Percentiles rank a stretch among this genome's conserved stretches.
These are phyloP conservation scores for Lysiphlebus fabarum DNA, from an alignment of 1,140 invertebrate species.

Conservation along the genomic window DNA sequence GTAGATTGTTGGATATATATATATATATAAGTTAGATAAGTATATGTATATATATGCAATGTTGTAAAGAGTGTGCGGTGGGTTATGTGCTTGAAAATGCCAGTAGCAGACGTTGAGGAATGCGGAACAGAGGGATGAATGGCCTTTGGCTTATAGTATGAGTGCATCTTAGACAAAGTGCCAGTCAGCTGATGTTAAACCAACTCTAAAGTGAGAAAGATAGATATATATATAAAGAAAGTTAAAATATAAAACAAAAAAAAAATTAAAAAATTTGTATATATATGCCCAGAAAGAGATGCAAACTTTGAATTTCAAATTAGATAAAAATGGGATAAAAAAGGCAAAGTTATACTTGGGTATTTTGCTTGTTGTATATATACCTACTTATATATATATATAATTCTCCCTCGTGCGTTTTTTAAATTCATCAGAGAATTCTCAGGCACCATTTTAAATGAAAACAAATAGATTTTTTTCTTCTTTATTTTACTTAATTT, in stretches of 20 bases:
- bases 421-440: neutral
- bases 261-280: too few species aligned
- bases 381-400: too few species aligned
- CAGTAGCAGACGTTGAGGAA: constrained; percentile 3
- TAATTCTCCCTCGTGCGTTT: neutral
- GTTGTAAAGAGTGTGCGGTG: neutral
- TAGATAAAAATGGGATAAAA: constrained; percentile 23
- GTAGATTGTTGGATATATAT: too few species aligned
- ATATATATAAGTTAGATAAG: too few species aligned
- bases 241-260: too few species aligned
- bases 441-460: too few species aligned
- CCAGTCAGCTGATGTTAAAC: constrained; percentile 11
- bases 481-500: too few species aligned
- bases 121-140: constrained; percentile 8
- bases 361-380: too few species aligned
- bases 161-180: constrained; percentile 6
- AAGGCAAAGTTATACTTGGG: too few species aligned
- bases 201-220: constrained; percentile 10
- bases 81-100: neutral
- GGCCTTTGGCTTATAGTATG: neutral
- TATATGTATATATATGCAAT: neutral
- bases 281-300: too few species aligned
- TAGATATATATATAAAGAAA: too few species aligned
- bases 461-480: too few species aligned
- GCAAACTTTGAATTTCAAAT: constrained; percentile 38